Percentiles rank a stretch among this genome's conserved stretches.
Conservation (phyloP, 2,113 vertebrate genomes). For the Ancistrus triradiatus region DNA sequence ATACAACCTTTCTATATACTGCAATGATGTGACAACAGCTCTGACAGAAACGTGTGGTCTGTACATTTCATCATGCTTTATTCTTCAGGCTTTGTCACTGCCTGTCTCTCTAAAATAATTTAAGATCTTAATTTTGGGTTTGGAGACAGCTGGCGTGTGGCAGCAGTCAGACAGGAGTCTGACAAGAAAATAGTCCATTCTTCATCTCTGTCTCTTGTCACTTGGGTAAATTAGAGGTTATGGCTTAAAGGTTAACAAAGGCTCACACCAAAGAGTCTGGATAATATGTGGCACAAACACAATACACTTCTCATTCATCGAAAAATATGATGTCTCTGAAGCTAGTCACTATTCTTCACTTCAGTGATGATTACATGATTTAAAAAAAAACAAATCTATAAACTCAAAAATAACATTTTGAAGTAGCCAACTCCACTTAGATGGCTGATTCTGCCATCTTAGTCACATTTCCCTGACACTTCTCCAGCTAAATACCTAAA, state of each 20-base stretch:
- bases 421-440: no score
- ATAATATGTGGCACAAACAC: constrained; percentile 14
- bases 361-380: no score
- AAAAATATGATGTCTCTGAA: background rate
- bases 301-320: constrained; percentile 10
- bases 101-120: constrained; percentile 24
- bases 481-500: no score
- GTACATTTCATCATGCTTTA: constrained; percentile 14
- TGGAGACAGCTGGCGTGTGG: constrained; percentile 30
- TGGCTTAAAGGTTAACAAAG: constrained; percentile 49
- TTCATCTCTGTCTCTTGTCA: constrained; percentile 36
- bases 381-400: no score
- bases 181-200: constrained; percentile 42
- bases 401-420: no score
- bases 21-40: background rate
- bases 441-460: no score
- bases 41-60: constrained; percentile 1
- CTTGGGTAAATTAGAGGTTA: constrained; percentile 49
- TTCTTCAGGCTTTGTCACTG: constrained; percentile 16
- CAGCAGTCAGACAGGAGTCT: constrained; percentile 28
- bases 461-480: no score
- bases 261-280: constrained; percentile 14
- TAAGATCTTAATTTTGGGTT: constrained; percentile 46
- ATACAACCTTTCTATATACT: background rate
- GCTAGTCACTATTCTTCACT: no score